phyloP scores from a whole-genome alignment of 2,888 invertebrate species.

The Eupithecia subumbrata region DNA sequence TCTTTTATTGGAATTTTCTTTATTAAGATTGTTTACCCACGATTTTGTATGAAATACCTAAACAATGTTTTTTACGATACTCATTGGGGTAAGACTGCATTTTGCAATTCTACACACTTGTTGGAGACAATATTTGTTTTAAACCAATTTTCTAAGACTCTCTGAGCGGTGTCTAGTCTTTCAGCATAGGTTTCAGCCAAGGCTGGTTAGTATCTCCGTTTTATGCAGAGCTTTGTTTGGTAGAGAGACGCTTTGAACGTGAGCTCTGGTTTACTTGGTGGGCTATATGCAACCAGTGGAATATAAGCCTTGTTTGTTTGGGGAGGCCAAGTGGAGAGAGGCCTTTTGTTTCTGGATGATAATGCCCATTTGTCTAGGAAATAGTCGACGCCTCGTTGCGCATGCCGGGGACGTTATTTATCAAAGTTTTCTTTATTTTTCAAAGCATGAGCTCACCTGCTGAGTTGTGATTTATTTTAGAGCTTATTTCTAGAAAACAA shows the following conservation, averaged over 20 bases:
- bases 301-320: constrained; percentile 9
- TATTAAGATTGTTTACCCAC: too few relatives aligned
- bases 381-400: constrained; percentile 23
- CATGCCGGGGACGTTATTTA: constrained; percentile 22
- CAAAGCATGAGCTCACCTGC: constrained; percentile 1
- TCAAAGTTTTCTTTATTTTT: constrained; percentile 14
- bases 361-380: constrained; percentile 14
- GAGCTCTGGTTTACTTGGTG: constrained; percentile 1
- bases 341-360: constrained; percentile 13
- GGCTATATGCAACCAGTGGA: not conserved
- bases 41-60: too few relatives aligned
- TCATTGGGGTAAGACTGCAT: not conserved
- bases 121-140: not conserved
- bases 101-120: not conserved
- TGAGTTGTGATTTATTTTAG: constrained; percentile 12
- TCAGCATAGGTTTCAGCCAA: not conserved
- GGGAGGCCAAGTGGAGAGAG: not conserved
- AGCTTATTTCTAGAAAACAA: constrained; percentile 10
- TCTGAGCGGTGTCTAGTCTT: not conserved
- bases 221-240: not conserved
- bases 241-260: not conserved
- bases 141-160: not conserved
- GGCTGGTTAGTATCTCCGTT: not conserved
- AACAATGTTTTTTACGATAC: too few relatives aligned
- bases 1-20: too few relatives aligned